These are phyloP conservation scores for Xanthorhoe designata DNA, from an alignment of 2,888 invertebrate genomes.

Conservation along the genomic window DNA sequence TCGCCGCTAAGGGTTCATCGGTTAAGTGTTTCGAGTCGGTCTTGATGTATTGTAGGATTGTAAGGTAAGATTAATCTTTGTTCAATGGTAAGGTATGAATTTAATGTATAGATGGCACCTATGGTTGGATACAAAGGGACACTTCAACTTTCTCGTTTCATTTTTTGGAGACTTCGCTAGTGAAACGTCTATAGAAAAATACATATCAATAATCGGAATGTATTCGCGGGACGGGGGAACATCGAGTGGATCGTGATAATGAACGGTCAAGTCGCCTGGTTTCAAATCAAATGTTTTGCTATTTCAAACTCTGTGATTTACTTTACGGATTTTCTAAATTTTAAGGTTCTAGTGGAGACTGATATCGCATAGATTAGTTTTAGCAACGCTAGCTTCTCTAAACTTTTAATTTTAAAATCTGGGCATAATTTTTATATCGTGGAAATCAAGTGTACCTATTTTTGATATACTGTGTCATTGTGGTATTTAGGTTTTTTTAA, in stretches of 20 bases:
- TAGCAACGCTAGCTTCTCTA: slow-evolving; percentile 85
- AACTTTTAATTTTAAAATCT: slow-evolving; percentile 71
- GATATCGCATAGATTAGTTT: slow-evolving; percentile 85
- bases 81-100: slow-evolving; percentile 78
- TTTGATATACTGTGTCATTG: slow-evolving; percentile 48
- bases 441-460: slow-evolving; percentile 47
- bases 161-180: slow-evolving; percentile 65
- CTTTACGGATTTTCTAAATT: slow-evolving; percentile 84
- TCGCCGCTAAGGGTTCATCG: slow-evolving; percentile 54
- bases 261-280: slow-evolving; percentile 69
- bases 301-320: slow-evolving; percentile 84
- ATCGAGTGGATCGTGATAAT: slow-evolving; percentile 29
- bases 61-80: slow-evolving; percentile 75
- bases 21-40: slow-evolving; percentile 67
- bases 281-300: slow-evolving; percentile 79
- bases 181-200: slow-evolving; percentile 78
- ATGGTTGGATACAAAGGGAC: slow-evolving; percentile 80
- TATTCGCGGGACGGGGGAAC: slow-evolving; percentile 68
- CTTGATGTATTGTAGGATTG: slow-evolving; percentile 75
- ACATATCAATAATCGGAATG: slow-evolving; percentile 80
- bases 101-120: slow-evolving; percentile 73
- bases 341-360: slow-evolving; percentile 85
- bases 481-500: slow-evolving; percentile 45
- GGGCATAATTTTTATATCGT: slow-evolving; percentile 66
- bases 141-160: slow-evolving; percentile 67